Percentiles rank a stretch among this genome's conserved stretches.
These are phyloP conservation scores for Trogon melanurus DNA, from an alignment of 2,113 vertebrate genomes.

Conservation along the genomic window DNA sequence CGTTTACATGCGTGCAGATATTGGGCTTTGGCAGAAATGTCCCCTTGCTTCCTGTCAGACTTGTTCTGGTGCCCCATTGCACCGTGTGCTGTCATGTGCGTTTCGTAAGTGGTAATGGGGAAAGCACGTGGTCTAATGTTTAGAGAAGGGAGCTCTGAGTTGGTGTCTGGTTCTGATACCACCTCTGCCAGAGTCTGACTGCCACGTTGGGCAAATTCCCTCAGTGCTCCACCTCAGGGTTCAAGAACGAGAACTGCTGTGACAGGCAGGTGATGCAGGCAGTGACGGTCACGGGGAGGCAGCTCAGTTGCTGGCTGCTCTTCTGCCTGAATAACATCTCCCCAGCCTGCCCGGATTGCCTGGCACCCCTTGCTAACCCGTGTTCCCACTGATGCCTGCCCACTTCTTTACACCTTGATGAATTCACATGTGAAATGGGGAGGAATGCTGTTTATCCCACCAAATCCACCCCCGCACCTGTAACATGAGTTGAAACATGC, in stretches of 20 bases:
- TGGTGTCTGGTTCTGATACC: neutral
- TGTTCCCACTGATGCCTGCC: neutral
- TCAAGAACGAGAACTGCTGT: neutral
- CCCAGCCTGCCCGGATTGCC: neutral
- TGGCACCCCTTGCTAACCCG: neutral
- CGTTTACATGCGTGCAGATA: neutral
- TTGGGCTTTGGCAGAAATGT: neutral
- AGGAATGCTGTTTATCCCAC: neutral
- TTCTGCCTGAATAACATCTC: neutral
- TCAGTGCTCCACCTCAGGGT: neutral
- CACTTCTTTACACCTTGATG: neutral
- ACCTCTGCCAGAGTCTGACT: neutral
- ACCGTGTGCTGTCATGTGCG: accelerated
- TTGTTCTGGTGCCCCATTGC: neutral
- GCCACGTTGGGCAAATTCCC: neutral
- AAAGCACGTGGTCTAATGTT: neutral
- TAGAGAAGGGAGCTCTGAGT: neutral
- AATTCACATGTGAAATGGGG: neutral
- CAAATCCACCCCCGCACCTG: neutral
- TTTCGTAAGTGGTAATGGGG: neutral
- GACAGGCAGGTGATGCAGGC: neutral
- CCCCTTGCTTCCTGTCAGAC: neutral
- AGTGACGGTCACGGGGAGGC: neutral
- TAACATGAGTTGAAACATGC: neutral
- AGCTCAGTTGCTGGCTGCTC: accelerated